phyloP scores from a whole-genome alignment of 2,113 vertebrate species.

The Sander lucioperca region DNA sequence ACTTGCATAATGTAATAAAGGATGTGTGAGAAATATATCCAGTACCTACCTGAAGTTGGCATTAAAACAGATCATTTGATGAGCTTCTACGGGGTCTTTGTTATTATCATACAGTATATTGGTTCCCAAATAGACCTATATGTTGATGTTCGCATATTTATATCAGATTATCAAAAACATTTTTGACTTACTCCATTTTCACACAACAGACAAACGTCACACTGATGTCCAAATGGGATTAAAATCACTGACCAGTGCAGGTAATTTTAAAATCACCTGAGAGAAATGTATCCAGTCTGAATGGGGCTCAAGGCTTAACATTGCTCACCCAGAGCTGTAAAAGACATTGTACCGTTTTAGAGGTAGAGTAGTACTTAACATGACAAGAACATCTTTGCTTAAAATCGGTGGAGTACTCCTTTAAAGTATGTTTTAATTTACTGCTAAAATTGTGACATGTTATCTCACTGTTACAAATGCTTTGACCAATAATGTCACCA shows the following conservation, averaged over 20 bases:
- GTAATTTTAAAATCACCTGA: background rate
- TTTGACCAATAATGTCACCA: background rate
- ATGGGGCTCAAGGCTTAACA: background rate
- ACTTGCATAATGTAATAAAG: background rate
- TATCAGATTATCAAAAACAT: background rate
- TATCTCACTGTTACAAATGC: constrained; percentile 2
- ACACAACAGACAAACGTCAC: background rate
- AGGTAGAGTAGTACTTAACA: background rate
- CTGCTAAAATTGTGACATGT: background rate
- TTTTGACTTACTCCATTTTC: background rate
- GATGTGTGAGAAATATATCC: background rate
- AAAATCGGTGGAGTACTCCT: constrained; percentile 22
- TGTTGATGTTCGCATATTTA: background rate
- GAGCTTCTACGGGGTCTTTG: background rate
- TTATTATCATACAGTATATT: background rate
- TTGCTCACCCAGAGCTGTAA: background rate
- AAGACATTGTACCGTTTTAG: background rate
- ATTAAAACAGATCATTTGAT: background rate
- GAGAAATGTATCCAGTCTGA: background rate
- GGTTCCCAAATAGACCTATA: background rate
- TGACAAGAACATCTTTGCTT: background rate
- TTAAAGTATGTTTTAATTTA: constrained; percentile 6
- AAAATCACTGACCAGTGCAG: background rate
- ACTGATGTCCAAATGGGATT: background rate
- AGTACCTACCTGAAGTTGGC: background rate